phyloP scores from a whole-genome alignment of 2,113 vertebrate species.

The Mus musculus region GRCm39 chr17:70648001-70648500 shows the following conservation, averaged over 20 bases:
- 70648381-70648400: constrained; percentile 39
- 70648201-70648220: background rate
- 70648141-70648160: background rate
- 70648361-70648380: constrained; percentile 12
- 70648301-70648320: background rate
- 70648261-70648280: background rate
- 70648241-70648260: background rate
- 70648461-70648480: constrained; percentile 36
- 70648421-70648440: constrained; percentile 45
- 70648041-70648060: background rate
- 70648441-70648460: constrained; percentile 36
- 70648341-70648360: background rate
- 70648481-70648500: background rate
- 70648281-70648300: background rate
- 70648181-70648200: background rate
- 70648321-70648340: background rate
- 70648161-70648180: background rate
- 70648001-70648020: background rate
- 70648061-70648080: background rate
- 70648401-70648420: constrained; percentile 51
- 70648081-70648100: background rate
- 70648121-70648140: background rate
- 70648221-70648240: background rate
- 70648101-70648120: background rate
- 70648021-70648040: background rate